Evolutionary conservation across 2,113 vertebrate species (phyloP), one percentile per base, ranked within the genome.

Genomic region (Chunga burmeisteri): DNA sequence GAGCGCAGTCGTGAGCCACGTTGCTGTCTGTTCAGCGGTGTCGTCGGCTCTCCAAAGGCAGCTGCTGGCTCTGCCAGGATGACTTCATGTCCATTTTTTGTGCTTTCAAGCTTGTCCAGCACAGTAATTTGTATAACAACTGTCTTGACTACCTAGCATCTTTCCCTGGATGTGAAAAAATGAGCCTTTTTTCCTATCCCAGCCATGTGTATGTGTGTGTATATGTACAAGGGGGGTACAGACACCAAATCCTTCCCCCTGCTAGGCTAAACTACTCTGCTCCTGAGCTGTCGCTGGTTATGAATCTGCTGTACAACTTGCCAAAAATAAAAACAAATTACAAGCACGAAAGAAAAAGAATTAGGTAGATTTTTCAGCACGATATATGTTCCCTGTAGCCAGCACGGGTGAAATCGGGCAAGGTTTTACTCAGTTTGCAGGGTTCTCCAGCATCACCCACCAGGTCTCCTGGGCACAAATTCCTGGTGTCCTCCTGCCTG

Each of bases 1-100:
- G 66, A 29, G 13, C 0, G 4, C n/a, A 4, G 9, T 6, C 53
- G 25, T 6, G 10, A 61, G n/a, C 23, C 3, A 13, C 0, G 0
- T 11, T 52, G 19, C 26, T 89, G 8, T 32, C 8, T 52, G 16
- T 15, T 42, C 62, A 72, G 53, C 36, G 46, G 4, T 52, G 90
- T 49, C 50, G 8, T 14, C 67, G 72, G 55, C 55, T 91, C 42
- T 88, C 63, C 55, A 40, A 81, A 91, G n/a, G 22, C 58, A 65
- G 46, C 63, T 83, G 42, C 55, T 92, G 67, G 2, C 30, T 83
- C 88, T 94, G 34, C n/a, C 88, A 78, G 47, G 52, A 58, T 27
- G 14, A 78, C n/a, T 88, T 96, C 29, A 11, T 23, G 19, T 62
- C 47, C 14, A 4, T 71, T 86, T 58, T 59, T 32, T 50, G 32